These are phyloP conservation scores for Ylistrum balloti DNA, from an alignment of 1,140 invertebrate genomes.

Conservation along the genomic window DNA sequence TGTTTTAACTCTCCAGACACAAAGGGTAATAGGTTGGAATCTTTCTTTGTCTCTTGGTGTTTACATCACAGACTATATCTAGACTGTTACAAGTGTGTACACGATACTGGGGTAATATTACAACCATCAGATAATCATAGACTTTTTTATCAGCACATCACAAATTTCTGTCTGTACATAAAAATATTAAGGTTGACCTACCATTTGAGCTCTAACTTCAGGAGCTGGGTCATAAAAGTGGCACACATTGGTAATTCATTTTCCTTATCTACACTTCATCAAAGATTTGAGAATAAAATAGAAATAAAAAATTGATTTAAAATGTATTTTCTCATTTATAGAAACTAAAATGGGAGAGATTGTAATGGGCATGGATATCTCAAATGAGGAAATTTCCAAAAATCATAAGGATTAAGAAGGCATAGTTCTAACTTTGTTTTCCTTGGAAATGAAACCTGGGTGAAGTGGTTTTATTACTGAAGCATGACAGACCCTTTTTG, in stretches of 20 bases:
- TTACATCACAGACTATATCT: background rate
- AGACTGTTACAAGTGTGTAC: background rate
- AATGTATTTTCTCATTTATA: conserved; percentile 4
- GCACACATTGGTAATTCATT: background rate
- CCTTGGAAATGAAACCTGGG: background rate
- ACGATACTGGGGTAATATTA: background rate
- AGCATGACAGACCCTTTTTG: background rate
- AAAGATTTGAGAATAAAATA: background rate
- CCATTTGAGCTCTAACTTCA: background rate
- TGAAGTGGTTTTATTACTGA: conserved; percentile 24
- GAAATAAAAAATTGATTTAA: background rate
- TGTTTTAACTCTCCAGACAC: background rate
- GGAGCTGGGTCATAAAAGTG: conserved; percentile 37
- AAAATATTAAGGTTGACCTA: conserved; percentile 8
- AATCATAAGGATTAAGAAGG: background rate
- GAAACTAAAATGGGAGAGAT: background rate
- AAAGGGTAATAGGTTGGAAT: background rate
- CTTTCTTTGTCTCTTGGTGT: background rate
- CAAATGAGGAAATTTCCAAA: background rate
- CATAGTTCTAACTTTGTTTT: conserved; percentile 1
- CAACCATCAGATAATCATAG: conserved; percentile 1
- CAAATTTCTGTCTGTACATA: conserved; percentile 19
- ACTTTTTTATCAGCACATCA: conserved; percentile 7
- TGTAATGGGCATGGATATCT: background rate
- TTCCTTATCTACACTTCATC: background rate